phyloP scores from a whole-genome alignment of 2,888 invertebrate species.

The Melieria picta region DNA sequence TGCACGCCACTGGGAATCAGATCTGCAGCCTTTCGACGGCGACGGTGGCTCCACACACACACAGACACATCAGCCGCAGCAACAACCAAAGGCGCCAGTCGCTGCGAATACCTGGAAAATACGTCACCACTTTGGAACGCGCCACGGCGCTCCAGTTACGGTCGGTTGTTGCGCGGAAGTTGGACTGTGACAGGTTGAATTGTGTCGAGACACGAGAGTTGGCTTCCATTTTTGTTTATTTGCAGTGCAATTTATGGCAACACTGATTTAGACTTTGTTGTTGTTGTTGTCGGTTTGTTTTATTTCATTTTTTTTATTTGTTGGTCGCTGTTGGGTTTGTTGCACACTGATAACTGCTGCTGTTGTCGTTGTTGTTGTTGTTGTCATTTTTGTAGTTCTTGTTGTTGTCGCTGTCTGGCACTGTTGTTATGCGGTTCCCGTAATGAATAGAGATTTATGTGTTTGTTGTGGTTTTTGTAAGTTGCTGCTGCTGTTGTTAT shows the following conservation, averaged over 20 bases:
- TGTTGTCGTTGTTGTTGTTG: slow-evolving; percentile 10
- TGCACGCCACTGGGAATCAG: too few relatives aligned
- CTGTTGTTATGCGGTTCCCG: slow-evolving; percentile 7
- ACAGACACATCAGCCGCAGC: background rate
- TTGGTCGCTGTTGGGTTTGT: background rate
- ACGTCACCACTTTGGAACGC: too few relatives aligned
- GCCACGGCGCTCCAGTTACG: too few relatives aligned
- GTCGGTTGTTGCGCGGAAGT: slow-evolving; percentile 8
- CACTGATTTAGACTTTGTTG: slow-evolving; percentile 25
- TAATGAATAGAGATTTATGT: slow-evolving; percentile 38
- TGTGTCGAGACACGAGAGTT: slow-evolving; percentile 25
- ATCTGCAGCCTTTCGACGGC: slow-evolving; percentile 1
- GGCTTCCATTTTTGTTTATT: slow-evolving; percentile 21
- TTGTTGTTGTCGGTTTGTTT: slow-evolving; percentile 2
- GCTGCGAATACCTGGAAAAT: too few relatives aligned
- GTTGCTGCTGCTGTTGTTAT: slow-evolving; percentile 6
- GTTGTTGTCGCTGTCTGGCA: background rate
- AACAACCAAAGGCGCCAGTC: background rate
- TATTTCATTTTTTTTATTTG: background rate
- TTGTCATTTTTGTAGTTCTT: background rate
- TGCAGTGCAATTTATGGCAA: slow-evolving; percentile 25
- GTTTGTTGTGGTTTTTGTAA: slow-evolving; percentile 37
- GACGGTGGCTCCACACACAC: background rate
- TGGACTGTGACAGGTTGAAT: slow-evolving; percentile 26
- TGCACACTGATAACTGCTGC: background rate